Percentiles rank a stretch among this genome's conserved stretches.
Evolutionary conservation across 2,888 invertebrate genomes (phyloP).

Genomic region (Diaphora mendica): DNA sequence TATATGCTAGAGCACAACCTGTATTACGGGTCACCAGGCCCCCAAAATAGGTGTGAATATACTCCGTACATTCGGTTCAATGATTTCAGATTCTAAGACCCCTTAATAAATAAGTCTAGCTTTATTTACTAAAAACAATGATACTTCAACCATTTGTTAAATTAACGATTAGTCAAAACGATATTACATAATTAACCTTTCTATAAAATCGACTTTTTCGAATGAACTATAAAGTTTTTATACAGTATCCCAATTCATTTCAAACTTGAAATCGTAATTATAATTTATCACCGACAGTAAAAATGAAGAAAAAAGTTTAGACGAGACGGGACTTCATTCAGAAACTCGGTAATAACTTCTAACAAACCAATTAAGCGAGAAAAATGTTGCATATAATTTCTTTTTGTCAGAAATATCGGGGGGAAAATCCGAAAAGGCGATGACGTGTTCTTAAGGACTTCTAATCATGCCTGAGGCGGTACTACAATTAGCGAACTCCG

Average conservation of each 20-base stretch:
- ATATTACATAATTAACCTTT: not conserved
- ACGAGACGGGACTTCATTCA: conserved; percentile 37
- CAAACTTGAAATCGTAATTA: conserved; percentile 52
- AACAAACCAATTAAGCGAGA: conserved; percentile 61
- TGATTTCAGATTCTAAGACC: too few species aligned
- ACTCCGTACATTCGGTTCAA: too few species aligned
- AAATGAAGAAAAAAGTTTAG: conserved; percentile 45
- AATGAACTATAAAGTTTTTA: not conserved
- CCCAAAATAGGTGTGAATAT: too few species aligned
- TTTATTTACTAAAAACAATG: not conserved
- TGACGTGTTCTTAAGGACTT: conserved; percentile 54
- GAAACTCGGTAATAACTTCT: conserved; percentile 49
- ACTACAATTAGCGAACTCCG: conserved; percentile 55
- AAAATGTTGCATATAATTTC: conserved; percentile 46
- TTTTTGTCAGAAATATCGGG: conserved; percentile 44
- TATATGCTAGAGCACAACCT: too few species aligned
- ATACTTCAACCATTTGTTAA: not conserved
- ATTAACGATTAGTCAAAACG: not conserved
- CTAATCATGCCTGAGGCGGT: conserved; percentile 55
- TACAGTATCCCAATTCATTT: conserved; percentile 24
- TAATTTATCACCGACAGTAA: conserved; percentile 45
- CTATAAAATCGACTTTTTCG: not conserved
- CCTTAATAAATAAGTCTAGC: not conserved
- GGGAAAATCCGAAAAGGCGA: conserved; percentile 39
- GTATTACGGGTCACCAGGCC: too few species aligned